Evolutionary conservation across 1,140 invertebrate genomes (phyloP), one percentile per base, ranked within the genome.

Genomic region (Octopus sinensis): DNA sequence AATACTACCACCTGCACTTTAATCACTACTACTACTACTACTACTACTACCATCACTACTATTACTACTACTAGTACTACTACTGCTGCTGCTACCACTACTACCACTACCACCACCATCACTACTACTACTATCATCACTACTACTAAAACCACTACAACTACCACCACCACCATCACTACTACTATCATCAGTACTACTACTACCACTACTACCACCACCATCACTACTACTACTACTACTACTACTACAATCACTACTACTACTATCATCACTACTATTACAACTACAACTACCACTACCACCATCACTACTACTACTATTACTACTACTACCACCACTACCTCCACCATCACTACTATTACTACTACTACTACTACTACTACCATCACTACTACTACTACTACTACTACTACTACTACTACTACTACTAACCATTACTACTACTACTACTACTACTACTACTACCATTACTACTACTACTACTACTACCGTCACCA

Each of bases 271-370:
- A 82, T 79, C 4, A 82, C 78, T 51, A 80, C 53, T 76, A 80
- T 68, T 76, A 80, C 78, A 80, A 76, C 10, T 73, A 80, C 56
- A 53, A 12, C 13, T 76, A 82, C 78, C 76, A 76, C 30, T 76
- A 75, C 81, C 76, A 80, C 79, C 76, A 80, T 62, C 73, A 81
- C 76, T 79, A 78, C 76, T 81, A 54, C 76, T 79, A 79, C 52
- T 81, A 81, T n/a, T 79, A 79, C 76, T 54, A 79, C 81, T 81
- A 81, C 53, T 79, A 81, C 80, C 62, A 81, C 76, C 52, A 81
- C 53, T 79, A 81, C 76, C n/a, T 78, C 80, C 54, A 54, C 76
- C 23, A 54, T 53, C 23, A 79, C 80, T 81, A 54, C 76, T 81
- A 81, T 76, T 82, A 78, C 81, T 54, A 78, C 76, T 81, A 81